phyloP scores from a whole-genome alignment of 2,888 invertebrate genomes.

The Portevinia maculata region DNA sequence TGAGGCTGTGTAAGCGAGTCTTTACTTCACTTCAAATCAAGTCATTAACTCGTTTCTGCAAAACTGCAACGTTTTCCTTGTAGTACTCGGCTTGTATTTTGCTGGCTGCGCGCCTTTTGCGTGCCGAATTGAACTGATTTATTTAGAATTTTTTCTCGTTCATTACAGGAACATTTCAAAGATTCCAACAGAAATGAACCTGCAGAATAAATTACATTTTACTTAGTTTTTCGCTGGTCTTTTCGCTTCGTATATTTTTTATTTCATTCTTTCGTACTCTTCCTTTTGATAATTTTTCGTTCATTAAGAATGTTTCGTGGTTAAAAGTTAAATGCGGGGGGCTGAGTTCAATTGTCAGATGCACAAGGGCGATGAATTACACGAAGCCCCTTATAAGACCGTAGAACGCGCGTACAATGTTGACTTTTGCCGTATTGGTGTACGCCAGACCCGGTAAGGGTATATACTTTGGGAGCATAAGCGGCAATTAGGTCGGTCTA shows the following conservation, averaged over 20 bases:
- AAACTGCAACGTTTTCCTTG: constrained; percentile 31
- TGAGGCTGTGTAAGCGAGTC: neutral
- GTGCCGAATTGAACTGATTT: constrained; percentile 62
- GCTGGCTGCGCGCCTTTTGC: neutral
- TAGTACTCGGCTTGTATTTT: constrained; percentile 11
- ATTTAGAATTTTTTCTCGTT: constrained; percentile 53
- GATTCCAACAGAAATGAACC: constrained; percentile 63
- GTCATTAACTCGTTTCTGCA: constrained; percentile 22
- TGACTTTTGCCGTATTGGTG: constrained; percentile 45
- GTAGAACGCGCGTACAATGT: constrained; percentile 26
- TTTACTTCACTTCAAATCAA: constrained; percentile 18
- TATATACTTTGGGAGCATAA: constrained; percentile 23
- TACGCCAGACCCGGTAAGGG: constrained; percentile 10
- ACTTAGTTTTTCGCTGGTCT: constrained; percentile 41
- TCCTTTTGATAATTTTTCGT: constrained; percentile 49
- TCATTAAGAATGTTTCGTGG: constrained; percentile 72
- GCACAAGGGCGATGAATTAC: constrained; percentile 66
- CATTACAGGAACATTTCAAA: constrained; percentile 55
- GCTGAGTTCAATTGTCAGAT: constrained; percentile 69
- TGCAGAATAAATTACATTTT: constrained; percentile 71
- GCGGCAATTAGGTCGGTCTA: constrained; percentile 70
- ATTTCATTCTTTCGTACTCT: constrained; percentile 13
- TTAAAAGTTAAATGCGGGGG: constrained; percentile 27
- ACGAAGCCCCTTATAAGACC: constrained; percentile 12
- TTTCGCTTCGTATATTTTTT: constrained; percentile 8